Evolutionary conservation across 2,888 invertebrate genomes (phyloP), one percentile per base, ranked within the genome.

Genomic region (Blomia tropicalis): DNA sequence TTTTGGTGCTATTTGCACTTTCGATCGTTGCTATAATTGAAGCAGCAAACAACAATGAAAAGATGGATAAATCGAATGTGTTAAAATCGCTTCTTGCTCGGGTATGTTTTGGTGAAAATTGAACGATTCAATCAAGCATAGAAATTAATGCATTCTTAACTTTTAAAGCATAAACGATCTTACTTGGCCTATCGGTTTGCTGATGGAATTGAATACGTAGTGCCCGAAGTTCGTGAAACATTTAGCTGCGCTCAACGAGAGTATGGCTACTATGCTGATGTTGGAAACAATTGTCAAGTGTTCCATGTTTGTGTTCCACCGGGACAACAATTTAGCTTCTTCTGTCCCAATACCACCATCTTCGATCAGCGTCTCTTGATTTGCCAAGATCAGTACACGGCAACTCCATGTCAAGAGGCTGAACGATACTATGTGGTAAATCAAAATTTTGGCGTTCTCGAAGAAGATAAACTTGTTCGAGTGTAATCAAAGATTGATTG

Each of bases 181-280:
- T 62, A 47, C 4, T n/a, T 62, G 25, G 62, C 62, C 58, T 62
- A 62, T 41, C 23, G 56, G 22, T 58, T 62, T 25, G 60, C 62
- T 4, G 3, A 2, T n/a, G 64, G 64, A 14, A 86, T 90, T 74
- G 75, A 76, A 32, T 62, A 67, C 19, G 66, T 70, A 5, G 65
- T 71, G 23, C 66, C 68, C 19, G 71, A 71, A 62, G 68, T 70
- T 58, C 68, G 66, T 32, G 66, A 66, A 43, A 70, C 70, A 44
- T 68, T 72, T 64, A 69, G 69, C 31, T 70, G 68, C 31, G 69
- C 70, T n/a, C 69, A 69, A 25, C 65, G 66, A 32, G 68, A 69
- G n/a, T 64, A 65, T 47, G 68, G 68, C 4, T 68, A 68, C 58
- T 68, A 67, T 58, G 68, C 68, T 7, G 68, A 68, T 51, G 44